Percentiles rank a stretch among this genome's conserved stretches.
These are phyloP conservation scores for Sinelater perroti DNA, from an alignment of 2,888 invertebrate genomes.

Conservation along the genomic window DNA sequence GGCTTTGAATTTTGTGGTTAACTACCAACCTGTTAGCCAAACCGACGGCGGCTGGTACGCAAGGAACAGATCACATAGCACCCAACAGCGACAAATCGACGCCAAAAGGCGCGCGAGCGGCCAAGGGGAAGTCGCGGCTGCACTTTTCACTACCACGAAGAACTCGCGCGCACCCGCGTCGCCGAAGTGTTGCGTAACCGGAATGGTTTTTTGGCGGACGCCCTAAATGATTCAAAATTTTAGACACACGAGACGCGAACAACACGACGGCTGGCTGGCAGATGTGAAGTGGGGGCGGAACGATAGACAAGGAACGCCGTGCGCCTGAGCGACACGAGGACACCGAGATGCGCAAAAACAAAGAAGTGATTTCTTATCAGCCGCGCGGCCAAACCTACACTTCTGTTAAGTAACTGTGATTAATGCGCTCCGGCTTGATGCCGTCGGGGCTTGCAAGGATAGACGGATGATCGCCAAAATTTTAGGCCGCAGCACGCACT, in stretches of 20 bases:
- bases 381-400: not conserved
- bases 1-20: not conserved
- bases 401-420: slow-evolving; percentile 7
- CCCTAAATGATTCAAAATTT: slow-evolving; percentile 31
- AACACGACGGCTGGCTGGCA: slow-evolving; percentile 41
- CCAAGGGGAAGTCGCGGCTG: slow-evolving; percentile 20
- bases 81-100: not conserved
- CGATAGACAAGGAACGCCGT: slow-evolving; percentile 49
- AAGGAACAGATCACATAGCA: slow-evolving; percentile 12
- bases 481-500: too few relatives aligned
- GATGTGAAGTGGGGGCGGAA: slow-evolving; percentile 51
- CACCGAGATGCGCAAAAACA: slow-evolving; percentile 51
- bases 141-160: slow-evolving; percentile 23
- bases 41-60: slow-evolving; percentile 2
- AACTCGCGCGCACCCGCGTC: not conserved
- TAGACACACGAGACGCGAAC: slow-evolving; percentile 36
- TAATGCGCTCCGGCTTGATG: slow-evolving; percentile 2
- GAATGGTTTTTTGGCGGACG: slow-evolving; percentile 12
- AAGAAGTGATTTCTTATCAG: slow-evolving; percentile 26
- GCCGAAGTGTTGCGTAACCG: slow-evolving; percentile 6
- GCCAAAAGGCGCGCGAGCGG: too few relatives aligned
- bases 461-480: too few relatives aligned
- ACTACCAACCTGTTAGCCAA: slow-evolving; percentile 16
- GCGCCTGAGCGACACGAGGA: slow-evolving; percentile 55
- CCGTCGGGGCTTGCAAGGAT: too few relatives aligned